Evolutionary conservation across 2,888 invertebrate genomes (phyloP).

Genomic region (Trichogramma dendrolimi): DNA sequence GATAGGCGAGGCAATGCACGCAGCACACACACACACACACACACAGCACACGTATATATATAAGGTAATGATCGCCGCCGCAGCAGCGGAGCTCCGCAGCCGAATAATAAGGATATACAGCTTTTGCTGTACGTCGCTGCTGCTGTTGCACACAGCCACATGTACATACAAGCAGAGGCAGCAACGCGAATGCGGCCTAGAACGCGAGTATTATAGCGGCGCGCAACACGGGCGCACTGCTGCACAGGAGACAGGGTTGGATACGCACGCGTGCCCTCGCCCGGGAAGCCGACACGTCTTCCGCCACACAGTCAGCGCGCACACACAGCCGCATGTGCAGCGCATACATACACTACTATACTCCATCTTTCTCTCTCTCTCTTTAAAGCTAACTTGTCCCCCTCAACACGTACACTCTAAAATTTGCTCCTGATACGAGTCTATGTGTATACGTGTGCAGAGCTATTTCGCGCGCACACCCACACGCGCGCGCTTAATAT

Average conservation of each 20-base stretch:
- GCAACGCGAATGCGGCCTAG: constrained; percentile 21
- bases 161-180: constrained; percentile 13
- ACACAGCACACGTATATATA: too few species aligned
- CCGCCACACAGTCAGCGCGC: constrained; percentile 39
- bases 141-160: constrained; percentile 19
- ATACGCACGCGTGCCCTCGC: constrained; percentile 51
- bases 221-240: not conserved
- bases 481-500: too few species aligned
- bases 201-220: constrained; percentile 6
- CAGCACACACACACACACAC: too few species aligned
- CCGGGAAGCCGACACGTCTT: constrained; percentile 46
- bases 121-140: too few species aligned
- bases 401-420: not conserved
- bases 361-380: not conserved
- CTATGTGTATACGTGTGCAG: too few species aligned
- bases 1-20: too few species aligned
- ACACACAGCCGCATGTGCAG: not conserved
- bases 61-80: too few species aligned
- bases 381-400: not conserved
- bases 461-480: too few species aligned
- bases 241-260: constrained; percentile 51
- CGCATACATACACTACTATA: not conserved
- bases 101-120: constrained; percentile 48
- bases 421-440: too few species aligned
- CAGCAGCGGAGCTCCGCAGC: too few species aligned